Base-by-base conservation (phyloP, 1,140 invertebrate genomes). In the Trichogramma pretiosum region DNA sequence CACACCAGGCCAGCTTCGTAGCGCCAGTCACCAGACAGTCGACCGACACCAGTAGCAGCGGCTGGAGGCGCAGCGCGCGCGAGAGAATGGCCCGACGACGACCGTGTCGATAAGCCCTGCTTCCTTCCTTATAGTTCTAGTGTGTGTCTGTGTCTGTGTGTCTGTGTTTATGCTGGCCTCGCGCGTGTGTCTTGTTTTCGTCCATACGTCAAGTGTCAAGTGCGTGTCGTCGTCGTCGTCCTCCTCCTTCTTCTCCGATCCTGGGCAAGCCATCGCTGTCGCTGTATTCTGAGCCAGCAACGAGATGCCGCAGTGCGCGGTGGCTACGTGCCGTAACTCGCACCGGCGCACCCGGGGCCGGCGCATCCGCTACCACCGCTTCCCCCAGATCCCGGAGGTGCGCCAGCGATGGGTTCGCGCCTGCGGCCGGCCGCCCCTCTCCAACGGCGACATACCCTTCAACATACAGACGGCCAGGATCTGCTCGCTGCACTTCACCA, bases 241-340 rank as follows among this genome's bases (percentile, higher is more conserved):
- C n/a, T n/a, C n/a, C n/a, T n/a, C n/a, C n/a, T n/a, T n/a, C n/a
- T n/a, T n/a, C n/a, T n/a, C n/a, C n/a, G n/a, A n/a, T n/a, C 35
- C 16, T 37, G 10, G 8, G 17, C 14, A 19, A 17, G 13, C 35
- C n/a, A 1, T 18, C n/a, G 34, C 34, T 19, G 35, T 13, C n/a
- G 22, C 18, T 4, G 7, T 5, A 36, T 3, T 19, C 0, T 3
- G 7, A n/a, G 21, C 37, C 18, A 23, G 21, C 14, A 0, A 11
- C n/a, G 40, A 51, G 51, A 77, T 77, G 76, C 76, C 76, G 55
- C 76, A 78, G 67, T 77, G 76, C 61, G 76, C 76, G 35, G 73
- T 78, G 24, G 65, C 69, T 46, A 74, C 70, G 50, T 77, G 76
- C 59, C 73, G 73, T 52, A 78, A 76, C 55, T 75, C 74, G 55